phyloP scores from a whole-genome alignment of 2,797 vertebrate genomes.

The Coccyzus lansbergi region DNA sequence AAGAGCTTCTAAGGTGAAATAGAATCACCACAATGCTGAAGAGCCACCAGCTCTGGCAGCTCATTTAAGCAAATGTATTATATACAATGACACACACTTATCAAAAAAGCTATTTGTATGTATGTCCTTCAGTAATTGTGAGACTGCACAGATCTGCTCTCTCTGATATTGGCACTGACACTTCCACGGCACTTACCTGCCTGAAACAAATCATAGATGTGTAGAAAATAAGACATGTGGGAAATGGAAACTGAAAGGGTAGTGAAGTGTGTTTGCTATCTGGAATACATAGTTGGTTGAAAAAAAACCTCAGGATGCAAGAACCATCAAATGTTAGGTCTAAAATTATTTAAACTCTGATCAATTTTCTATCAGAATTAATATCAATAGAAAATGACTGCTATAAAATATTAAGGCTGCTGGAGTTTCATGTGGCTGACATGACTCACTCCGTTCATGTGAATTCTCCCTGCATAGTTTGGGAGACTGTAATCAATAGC shows the following conservation, averaged over 20 bases:
- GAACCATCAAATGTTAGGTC: not conserved
- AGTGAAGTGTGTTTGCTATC: not conserved
- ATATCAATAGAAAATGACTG: not conserved
- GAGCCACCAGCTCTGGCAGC: not conserved
- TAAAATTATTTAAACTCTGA: not conserved
- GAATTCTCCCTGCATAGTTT: not conserved
- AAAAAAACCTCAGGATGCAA: not conserved
- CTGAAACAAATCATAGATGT: not conserved
- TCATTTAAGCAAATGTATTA: not conserved
- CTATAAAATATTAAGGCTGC: not conserved
- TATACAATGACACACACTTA: not conserved
- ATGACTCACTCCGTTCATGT: not conserved
- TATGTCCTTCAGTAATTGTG: not conserved
- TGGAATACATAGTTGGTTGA: not conserved
- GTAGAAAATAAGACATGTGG: not conserved
- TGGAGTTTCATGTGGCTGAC: not conserved
- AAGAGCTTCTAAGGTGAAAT: not conserved
- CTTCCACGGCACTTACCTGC: not conserved
- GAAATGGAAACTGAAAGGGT: conserved; percentile 18
- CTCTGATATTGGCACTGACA: not conserved
- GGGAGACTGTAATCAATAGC: not conserved
- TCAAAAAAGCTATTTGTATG: not conserved
- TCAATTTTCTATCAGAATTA: not conserved
- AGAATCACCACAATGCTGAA: not conserved
- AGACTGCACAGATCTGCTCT: not conserved